Percentiles rank a stretch among this genome's conserved stretches.
Evolutionary conservation across 2,888 invertebrate genomes (phyloP).

Genomic region (Aricia artaxerxes): DNA sequence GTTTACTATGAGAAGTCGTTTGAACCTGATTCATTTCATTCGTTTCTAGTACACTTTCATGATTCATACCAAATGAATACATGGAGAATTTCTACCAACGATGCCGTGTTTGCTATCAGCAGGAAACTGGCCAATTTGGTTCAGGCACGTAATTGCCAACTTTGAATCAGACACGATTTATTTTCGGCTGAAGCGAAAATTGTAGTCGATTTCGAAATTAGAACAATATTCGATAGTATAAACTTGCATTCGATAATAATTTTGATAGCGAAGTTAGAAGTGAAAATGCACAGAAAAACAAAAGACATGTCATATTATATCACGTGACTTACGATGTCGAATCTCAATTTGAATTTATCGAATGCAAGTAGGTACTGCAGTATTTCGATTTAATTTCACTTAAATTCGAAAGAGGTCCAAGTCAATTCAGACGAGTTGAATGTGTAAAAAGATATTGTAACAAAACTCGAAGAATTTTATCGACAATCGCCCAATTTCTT

Average conservation of each 20-base stretch:
- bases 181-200: slow-evolving; percentile 10
- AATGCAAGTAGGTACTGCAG: too few relatives aligned
- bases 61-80: neutral
- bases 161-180: slow-evolving; percentile 21
- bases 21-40: neutral
- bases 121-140: slow-evolving; percentile 23
- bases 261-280: neutral
- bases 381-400: too few relatives aligned
- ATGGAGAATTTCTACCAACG: neutral
- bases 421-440: too few relatives aligned
- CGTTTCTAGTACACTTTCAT: too few relatives aligned
- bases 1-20: neutral
- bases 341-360: too few relatives aligned
- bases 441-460: neutral
- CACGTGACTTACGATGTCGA: too few relatives aligned
- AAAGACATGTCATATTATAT: too few relatives aligned
- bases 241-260: too few relatives aligned
- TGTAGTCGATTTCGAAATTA: slow-evolving; percentile 5
- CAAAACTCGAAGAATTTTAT: neutral
- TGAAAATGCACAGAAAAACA: neutral
- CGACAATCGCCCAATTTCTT: neutral
- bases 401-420: too few relatives aligned
- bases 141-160: slow-evolving; percentile 29
- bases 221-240: neutral
- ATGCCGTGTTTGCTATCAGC: slow-evolving; percentile 15